Conservation (phyloP, 2,797 vertebrate species). For the Bovichtus diacanthus region DNA sequence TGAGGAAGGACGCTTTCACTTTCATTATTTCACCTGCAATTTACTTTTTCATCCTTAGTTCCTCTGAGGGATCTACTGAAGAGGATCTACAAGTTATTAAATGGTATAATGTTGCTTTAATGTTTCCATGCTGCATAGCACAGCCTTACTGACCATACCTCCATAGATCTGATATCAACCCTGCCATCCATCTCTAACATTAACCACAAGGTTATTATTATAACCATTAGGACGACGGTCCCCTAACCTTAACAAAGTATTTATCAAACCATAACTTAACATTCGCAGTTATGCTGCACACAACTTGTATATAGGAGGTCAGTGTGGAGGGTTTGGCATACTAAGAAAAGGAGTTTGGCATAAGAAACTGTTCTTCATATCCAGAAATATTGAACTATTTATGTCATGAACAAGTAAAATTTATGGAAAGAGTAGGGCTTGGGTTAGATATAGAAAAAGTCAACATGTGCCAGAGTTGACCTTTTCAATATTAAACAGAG, state of each 20-base stretch:
- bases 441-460: neutral
- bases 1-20: slow-evolving; percentile 52
- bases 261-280: no score
- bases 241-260: no score
- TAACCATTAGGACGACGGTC: no score
- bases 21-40: slow-evolving; percentile 50
- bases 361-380: neutral
- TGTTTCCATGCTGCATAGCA: neutral
- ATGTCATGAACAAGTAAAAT: neutral
- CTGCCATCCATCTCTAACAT: neutral
- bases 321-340: neutral
- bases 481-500: neutral
- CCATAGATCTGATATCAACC: neutral
- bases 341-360: neutral
- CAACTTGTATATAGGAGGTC: neutral
- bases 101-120: neutral
- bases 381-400: neutral
- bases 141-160: neutral
- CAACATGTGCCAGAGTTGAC: neutral
- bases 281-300: neutral
- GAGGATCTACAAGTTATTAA: neutral
- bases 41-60: neutral
- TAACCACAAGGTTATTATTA: no score
- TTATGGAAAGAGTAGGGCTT: neutral
- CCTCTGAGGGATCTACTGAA: neutral